These are phyloP conservation scores for Chironex yamaguchii DNA, from an alignment of 30 jellyfish, hydroid and myxozoan species.

Conservation along the genomic window DNA sequence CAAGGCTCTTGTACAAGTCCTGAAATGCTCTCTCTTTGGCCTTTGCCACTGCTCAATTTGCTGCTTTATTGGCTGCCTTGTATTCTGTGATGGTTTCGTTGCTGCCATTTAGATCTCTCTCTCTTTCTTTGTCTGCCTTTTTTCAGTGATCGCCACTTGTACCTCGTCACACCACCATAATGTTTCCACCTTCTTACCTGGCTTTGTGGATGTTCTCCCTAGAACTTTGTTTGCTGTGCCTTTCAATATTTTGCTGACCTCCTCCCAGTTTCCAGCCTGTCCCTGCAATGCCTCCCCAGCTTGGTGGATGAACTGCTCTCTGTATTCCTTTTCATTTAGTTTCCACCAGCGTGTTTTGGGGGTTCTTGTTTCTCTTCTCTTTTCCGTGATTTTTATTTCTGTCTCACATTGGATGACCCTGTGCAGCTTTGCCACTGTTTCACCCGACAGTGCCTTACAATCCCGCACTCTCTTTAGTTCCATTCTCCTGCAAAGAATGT, in stretches of 20 bases:
- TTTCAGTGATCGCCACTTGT: constrained; percentile 4
- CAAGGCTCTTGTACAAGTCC: too few relatives aligned
- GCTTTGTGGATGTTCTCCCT: constrained; percentile 12
- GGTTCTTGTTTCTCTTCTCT: not conserved
- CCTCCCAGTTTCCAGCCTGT: not conserved
- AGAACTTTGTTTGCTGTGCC: constrained; percentile 30
- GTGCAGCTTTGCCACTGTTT: constrained; percentile 17
- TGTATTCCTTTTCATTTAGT: not conserved
- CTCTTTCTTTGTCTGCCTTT: not conserved
- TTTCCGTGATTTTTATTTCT: too few relatives aligned
- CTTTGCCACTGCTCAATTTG: too few relatives aligned
- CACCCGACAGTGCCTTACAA: not conserved
- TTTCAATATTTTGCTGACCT: not conserved
- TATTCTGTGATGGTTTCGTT: not conserved
- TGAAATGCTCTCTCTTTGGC: too few relatives aligned
- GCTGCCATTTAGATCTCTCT: not conserved
- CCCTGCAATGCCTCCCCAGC: not conserved
- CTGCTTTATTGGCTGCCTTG: too few relatives aligned
- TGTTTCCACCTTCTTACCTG: constrained; percentile 1
- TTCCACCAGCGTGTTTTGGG: constrained; percentile 21
- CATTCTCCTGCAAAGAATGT: constrained; percentile 6
- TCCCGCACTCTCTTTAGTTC: not conserved
- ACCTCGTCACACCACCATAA: constrained; percentile 47
- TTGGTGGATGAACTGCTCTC: not conserved
- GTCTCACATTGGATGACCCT: not conserved